phyloP scores from a whole-genome alignment of 2,888 invertebrate species.

The Lampropteryx suffumata region DNA sequence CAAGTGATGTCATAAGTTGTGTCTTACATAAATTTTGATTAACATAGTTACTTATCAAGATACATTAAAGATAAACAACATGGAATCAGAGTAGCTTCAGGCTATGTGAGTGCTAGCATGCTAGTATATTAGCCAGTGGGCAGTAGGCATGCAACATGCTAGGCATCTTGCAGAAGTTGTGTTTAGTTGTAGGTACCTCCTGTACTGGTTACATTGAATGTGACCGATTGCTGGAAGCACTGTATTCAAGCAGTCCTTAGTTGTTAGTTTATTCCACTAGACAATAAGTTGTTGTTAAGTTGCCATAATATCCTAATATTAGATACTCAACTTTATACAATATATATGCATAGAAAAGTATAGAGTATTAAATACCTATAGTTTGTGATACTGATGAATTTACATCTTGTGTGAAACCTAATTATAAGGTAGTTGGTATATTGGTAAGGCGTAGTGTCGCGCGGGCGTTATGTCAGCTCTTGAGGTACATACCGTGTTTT shows the following conservation, averaged over 20 bases:
- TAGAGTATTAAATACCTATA: constrained; percentile 75
- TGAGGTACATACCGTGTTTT: neutral
- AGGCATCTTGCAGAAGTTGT: neutral
- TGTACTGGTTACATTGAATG: constrained; percentile 26
- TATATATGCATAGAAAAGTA: constrained; percentile 66
- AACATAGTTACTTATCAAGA: too few relatives aligned
- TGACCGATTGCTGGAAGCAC: constrained; percentile 11
- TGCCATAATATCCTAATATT: constrained; percentile 81
- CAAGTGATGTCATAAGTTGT: too few relatives aligned
- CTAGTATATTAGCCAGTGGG: too few relatives aligned
- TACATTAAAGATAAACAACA: too few relatives aligned
- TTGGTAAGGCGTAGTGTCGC: neutral
- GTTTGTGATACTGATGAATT: constrained; percentile 81
- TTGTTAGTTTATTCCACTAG: constrained; percentile 72
- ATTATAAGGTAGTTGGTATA: constrained; percentile 21
- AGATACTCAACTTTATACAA: constrained; percentile 76
- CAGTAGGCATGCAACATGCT: too few relatives aligned
- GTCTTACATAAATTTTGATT: too few relatives aligned
- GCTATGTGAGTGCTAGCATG: too few relatives aligned
- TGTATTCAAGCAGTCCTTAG: constrained; percentile 35
- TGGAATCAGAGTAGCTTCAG: too few relatives aligned
- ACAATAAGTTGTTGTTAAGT: constrained; percentile 81
- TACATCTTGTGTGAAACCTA: constrained; percentile 65
- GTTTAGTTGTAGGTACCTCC: too few relatives aligned
- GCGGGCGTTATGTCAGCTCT: neutral